Conservation (phyloP, 2,797 vertebrate genomes). For the Anableps anableps region DNA sequence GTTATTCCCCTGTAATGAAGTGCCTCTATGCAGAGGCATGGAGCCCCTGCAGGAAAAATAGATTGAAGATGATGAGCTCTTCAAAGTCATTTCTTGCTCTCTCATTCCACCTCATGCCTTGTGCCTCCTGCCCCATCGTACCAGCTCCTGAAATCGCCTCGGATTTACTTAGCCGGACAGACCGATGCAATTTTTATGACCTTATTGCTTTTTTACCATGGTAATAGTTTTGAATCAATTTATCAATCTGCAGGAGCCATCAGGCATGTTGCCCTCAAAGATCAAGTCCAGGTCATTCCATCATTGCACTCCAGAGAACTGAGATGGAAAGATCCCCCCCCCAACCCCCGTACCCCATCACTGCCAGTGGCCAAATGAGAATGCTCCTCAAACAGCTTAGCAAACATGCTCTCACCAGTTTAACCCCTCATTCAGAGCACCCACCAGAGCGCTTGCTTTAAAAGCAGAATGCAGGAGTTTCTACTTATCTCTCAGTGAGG, state of each 20-base stretch:
- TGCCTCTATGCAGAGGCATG: constrained; percentile 99
- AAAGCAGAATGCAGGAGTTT: constrained; percentile 45
- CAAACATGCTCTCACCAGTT: constrained; percentile 88
- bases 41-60: constrained; percentile 97
- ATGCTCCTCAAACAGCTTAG: constrained; percentile 88
- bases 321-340: constrained; percentile 83
- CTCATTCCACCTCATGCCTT: constrained; percentile 97
- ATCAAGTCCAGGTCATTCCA: constrained; percentile 99
- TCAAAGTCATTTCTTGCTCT: constrained; percentile 99
- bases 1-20: constrained; percentile 99
- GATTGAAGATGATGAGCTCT: constrained; percentile 99
- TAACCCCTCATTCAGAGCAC: constrained; percentile 84
- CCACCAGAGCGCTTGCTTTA: constrained; percentile 32
- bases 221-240: constrained; percentile 99
- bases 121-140: constrained; percentile 84
- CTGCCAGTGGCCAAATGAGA: constrained; percentile 67
- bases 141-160: constrained; percentile 87
- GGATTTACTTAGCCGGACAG: constrained; percentile 98
- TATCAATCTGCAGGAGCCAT: constrained; percentile 98
- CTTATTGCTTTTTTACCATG: constrained; percentile 99
- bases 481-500: constrained; percentile 56
- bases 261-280: constrained; percentile 97
- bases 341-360: constrained; percentile 42
- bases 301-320: constrained; percentile 93
- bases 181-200: constrained; percentile 99